Evolutionary conservation across 2,797 vertebrate species (phyloP).

Genomic region (Sus cebifrons): DNA sequence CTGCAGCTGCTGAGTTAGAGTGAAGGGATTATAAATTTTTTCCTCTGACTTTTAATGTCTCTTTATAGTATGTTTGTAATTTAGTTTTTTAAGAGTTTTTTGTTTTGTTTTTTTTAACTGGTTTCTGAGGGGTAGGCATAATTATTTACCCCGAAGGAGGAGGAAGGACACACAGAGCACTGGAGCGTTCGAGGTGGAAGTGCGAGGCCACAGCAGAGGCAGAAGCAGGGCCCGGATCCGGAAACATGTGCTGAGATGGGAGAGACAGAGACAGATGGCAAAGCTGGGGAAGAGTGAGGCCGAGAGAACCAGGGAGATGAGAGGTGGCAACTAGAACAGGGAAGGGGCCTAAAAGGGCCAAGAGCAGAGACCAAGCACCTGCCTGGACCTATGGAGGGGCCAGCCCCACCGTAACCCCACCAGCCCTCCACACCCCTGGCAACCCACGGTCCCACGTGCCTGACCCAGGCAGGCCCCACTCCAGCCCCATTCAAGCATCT

Average conservation of each 20-base stretch:
- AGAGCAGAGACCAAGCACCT: neutral
- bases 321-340: neutral
- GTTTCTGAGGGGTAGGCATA: neutral
- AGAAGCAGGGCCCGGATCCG: neutral
- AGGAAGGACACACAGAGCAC: neutral
- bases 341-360: no score
- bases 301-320: neutral
- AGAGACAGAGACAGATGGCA: neutral
- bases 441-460: neutral
- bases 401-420: neutral
- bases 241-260: rapidly evolving
- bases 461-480: neutral
- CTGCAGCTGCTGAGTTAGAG: neutral
- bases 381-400: neutral
- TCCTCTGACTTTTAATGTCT: slow-evolving; percentile 9
- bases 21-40: slow-evolving; percentile 14
- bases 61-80: slow-evolving; percentile 8
- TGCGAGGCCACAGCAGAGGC: neutral
- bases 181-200: neutral
- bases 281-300: neutral
- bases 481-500: neutral
- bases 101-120: neutral
- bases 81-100: neutral
- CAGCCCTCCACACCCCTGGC: neutral
- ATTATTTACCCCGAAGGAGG: neutral